Conservation (phyloP, 2,113 vertebrate genomes). For the Corvus cornix region DNA sequence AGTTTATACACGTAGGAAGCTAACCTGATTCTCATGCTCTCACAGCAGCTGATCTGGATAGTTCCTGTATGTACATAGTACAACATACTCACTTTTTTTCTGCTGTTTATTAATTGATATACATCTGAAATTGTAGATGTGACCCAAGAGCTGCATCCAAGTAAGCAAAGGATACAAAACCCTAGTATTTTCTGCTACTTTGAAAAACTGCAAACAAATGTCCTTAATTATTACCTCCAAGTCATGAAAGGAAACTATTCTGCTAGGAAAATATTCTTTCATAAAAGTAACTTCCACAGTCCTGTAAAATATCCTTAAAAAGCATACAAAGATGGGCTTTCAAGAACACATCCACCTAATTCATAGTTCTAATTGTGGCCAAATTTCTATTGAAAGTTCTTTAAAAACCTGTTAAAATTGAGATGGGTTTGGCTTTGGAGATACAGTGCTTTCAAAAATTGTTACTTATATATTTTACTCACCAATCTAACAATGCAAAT, state of each 20-base stretch:
- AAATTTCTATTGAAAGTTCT: background rate
- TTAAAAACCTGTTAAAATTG: background rate
- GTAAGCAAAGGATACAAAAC: background rate
- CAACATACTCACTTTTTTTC: background rate
- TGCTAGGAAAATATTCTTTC: background rate
- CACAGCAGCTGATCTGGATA: background rate
- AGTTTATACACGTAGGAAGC: accelerated
- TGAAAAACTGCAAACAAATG: background rate
- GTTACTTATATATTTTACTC: background rate
- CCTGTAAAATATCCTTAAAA: background rate
- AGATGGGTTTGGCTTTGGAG: background rate
- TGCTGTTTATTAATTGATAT: background rate
- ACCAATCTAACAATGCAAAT: background rate
- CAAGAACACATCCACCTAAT: background rate
- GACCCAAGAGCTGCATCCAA: background rate
- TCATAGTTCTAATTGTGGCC: background rate
- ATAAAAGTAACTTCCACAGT: background rate
- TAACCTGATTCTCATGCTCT: background rate
- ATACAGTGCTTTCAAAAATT: background rate
- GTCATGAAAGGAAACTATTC: background rate
- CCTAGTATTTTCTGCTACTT: background rate
- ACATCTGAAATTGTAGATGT: background rate
- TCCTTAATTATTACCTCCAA: background rate
- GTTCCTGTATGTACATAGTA: background rate
- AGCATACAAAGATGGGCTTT: background rate